phyloP scores from a whole-genome alignment of 2,113 vertebrate genomes.

The Macrotus californicus region DNA sequence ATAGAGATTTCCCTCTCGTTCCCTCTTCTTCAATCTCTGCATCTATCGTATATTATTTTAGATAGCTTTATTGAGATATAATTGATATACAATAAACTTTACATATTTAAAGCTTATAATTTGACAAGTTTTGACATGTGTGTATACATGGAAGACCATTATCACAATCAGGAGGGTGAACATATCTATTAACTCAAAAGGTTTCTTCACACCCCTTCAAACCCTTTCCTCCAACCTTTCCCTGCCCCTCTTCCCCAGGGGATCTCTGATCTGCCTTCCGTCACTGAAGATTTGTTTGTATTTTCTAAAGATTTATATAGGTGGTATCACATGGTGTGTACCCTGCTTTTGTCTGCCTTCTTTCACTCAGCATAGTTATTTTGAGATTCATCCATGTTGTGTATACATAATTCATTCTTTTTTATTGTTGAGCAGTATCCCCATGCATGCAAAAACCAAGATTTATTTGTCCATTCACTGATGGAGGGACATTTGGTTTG shows the following conservation, averaged over 20 bases:
- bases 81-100: not conserved
- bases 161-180: not conserved
- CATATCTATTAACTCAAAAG: not conserved
- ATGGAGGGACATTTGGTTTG: not conserved
- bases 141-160: not conserved
- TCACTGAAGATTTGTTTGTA: not conserved
- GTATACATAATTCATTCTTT: not conserved
- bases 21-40: not conserved
- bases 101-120: not conserved
- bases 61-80: not conserved
- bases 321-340: not conserved
- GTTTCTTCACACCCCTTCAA: not conserved
- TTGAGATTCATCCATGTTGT: not conserved
- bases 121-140: not conserved
- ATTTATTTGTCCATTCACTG: not conserved
- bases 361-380: constrained; percentile 6
- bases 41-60: not conserved
- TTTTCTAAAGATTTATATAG: constrained; percentile 25
- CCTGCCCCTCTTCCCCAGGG: not conserved
- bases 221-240: not conserved
- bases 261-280: not conserved
- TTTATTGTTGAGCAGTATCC: not conserved
- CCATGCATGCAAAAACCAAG: not conserved
- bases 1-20: not conserved
- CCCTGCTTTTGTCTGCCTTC: constrained; percentile 2